Evolutionary conservation across 2,113 vertebrate species (phyloP), one percentile per base, ranked within the genome.

Genomic region (Regulus satrapa): DNA sequence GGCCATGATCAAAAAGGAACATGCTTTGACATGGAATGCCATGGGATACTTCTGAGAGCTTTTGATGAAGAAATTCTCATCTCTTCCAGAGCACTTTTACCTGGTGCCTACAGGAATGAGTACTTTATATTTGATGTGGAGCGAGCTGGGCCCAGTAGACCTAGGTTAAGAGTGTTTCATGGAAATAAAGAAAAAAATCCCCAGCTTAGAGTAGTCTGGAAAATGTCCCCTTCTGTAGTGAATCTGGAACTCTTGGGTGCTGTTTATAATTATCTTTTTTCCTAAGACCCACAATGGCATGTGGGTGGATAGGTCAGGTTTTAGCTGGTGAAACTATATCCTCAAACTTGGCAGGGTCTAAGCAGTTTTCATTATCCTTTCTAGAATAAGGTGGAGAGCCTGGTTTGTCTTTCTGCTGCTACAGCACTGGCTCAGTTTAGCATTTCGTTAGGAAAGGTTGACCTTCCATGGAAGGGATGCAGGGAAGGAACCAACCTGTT

Each of bases 241-340:
- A 66, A 81, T 31, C 36, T 82, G 71, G 41, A 85, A 73, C 17
- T 13, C 6, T 38, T 49, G 61, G 36, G 9, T 85, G 36, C 75
- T 88, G 15, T 91, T 96, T 71, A 12, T 55, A 56, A 34, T 55
- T 18, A 24, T 18, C 15, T 26, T 55, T 43, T 89, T 51, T 34
- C 16, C 29, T 8, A 32, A 43, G 34, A 45, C 1, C 2, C 40
- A 6, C 0, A 0, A 23, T 72, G 48, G 23, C 17, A 40, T 13
- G 4, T 46, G 32, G 24, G 31, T 67, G 5, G 48, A 31, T 18
- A 79, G 63, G 28, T 55, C 71, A 62, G 40, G 10, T 82, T 91
- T 49, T 90, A 43, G 79, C 36, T 83, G 48, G 41, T 26, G 31
- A 52, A 94, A 28, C 19, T 24, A 2, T 13, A 9, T 59, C 38